Percentiles rank a stretch among this genome's conserved stretches.
These are phyloP conservation scores for Chelon auratus DNA, from an alignment of 2,797 vertebrate species.

Conservation along the genomic window DNA sequence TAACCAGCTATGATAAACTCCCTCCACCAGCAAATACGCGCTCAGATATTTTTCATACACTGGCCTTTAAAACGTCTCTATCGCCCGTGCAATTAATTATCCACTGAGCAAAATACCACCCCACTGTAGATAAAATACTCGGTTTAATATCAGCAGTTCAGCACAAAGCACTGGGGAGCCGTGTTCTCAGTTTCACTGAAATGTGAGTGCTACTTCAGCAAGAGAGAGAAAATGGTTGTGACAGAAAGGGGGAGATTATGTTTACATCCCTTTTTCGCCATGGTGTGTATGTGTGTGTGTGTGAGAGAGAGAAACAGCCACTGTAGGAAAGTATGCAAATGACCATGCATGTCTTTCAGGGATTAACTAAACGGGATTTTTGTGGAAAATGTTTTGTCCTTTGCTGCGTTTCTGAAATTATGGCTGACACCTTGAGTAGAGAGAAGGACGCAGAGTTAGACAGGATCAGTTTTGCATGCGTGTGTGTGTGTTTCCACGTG, in stretches of 20 bases:
- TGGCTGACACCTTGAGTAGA: constrained; percentile 33
- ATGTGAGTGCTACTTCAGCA: constrained; percentile 44
- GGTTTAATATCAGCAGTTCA: constrained; percentile 36
- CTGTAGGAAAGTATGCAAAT: constrained; percentile 53
- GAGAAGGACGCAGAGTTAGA: constrained; percentile 2
- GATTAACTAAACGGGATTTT: constrained; percentile 61
- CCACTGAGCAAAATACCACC: constrained; percentile 25
- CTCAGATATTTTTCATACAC: constrained; percentile 19
- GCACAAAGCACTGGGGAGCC: constrained; percentile 30
- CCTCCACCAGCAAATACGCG: constrained; percentile 3
- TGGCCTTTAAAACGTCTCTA: constrained; percentile 10
- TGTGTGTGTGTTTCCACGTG: constrained; percentile 2
- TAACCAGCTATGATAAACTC: constrained; percentile 34
- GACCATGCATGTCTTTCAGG: constrained; percentile 9
- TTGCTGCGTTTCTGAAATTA: constrained; percentile 50
- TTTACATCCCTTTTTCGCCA: constrained; percentile 30
- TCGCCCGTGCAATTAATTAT: constrained; percentile 45
- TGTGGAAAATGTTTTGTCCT: constrained; percentile 55
- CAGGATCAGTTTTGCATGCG: constrained; percentile 10
- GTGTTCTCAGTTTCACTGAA: constrained; percentile 54
- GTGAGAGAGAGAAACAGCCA: not conserved
- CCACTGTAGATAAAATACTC: constrained; percentile 29
- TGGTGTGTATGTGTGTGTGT: constrained; percentile 19
- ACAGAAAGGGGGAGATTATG: constrained; percentile 41
- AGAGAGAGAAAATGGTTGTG: constrained; percentile 16